Evolutionary conservation across 1,140 invertebrate genomes (phyloP).

Genomic region (Zophobas atratus): DNA sequence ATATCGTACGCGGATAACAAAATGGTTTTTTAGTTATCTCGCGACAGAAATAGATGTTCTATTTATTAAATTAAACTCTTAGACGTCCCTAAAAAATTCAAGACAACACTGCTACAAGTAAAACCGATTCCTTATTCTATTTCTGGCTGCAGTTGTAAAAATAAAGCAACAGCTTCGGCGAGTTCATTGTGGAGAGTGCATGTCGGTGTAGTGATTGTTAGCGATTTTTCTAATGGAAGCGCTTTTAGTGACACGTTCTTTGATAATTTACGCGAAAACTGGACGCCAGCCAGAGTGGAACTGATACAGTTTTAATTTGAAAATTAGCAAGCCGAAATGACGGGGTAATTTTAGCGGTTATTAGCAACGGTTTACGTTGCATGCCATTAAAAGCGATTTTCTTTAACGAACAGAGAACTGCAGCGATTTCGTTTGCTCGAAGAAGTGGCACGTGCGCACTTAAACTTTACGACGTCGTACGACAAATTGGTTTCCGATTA

Average conservation of each 20-base stretch:
- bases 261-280: constrained; percentile 23
- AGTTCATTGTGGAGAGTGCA: not conserved
- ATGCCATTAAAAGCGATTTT: constrained; percentile 25
- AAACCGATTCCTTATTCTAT: not conserved
- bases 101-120: not conserved
- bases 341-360: constrained; percentile 16
- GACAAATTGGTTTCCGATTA: not conserved
- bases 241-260: constrained; percentile 27
- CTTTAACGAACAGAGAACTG: constrained; percentile 2
- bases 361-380: constrained; percentile 27
- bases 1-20: constrained; percentile 27
- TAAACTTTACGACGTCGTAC: not conserved
- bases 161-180: not conserved
- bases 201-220: constrained; percentile 10
- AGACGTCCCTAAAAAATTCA: not conserved
- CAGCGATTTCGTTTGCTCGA: not conserved
- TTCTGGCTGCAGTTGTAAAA: constrained; percentile 6
- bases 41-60: constrained; percentile 17
- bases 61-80: constrained; percentile 3
- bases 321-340: constrained; percentile 35
- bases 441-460: too few relatives aligned
- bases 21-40: constrained; percentile 5
- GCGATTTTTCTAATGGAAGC: not conserved
- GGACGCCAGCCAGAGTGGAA: constrained; percentile 12
- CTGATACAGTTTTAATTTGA: constrained; percentile 34